Base-by-base conservation (phyloP, 2,888 invertebrate genomes). In the Nemotelus pantherinus region DNA sequence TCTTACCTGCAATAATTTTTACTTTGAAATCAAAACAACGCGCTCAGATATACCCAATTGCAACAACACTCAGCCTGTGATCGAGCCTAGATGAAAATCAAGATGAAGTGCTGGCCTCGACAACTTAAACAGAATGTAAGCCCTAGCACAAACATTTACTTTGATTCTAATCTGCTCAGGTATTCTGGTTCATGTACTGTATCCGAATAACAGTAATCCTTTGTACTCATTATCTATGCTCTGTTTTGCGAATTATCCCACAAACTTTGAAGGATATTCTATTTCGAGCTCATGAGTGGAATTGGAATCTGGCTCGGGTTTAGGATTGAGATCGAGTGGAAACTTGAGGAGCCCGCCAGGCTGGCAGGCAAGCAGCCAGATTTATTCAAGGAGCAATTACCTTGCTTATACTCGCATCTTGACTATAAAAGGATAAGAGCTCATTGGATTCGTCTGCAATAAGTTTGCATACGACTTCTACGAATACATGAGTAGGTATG, bases 51-150 rank as follows among this genome's bases (percentile, higher is more conserved):
- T 25, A 25, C 25, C 25, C 25, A 25, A 25, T 25, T 25, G 25
- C 25, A 25, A 25, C 25, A 25, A 25, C 25, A 25, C 25, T 25
- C 25, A 25, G 25, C 25, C 25, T 25, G 25, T 25, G 25, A 25
- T 25, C 25, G 25, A 25, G 25, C 25, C 25, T 25, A 25, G 25
- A 25, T 25, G 25, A 25, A 25, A 25, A 25, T 25, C 25, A 25
- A 25, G 25, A 25, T 25, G 25, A 25, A 25, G 25, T 25, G 25
- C 53, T 55, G 70, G 70, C 43, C 25, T 25, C 70, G 55, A 55
- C 55, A 55, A 70, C 70, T 70, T 70, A 70, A 70, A 55, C 41
- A 70, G 70, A 55, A 70, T 41, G 70, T 70, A 70, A 70, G 70
- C 53, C 70, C 41, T 3, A 43, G 55, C 55, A 70, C 55, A 70